Base-by-base conservation (phyloP, 2,888 invertebrate genomes). In the Gari tellinella region DNA sequence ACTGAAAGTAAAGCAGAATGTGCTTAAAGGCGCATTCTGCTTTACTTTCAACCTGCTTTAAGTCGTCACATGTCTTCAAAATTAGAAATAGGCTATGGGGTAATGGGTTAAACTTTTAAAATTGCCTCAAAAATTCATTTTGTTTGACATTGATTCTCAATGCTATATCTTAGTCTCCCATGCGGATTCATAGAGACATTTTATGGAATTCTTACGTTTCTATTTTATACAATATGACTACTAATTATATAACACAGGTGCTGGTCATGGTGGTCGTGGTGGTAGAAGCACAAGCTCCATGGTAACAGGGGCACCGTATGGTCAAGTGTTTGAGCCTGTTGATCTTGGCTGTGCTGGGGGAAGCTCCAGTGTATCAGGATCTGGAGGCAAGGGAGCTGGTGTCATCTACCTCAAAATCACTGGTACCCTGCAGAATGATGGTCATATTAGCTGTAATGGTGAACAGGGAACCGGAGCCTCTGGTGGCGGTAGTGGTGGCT, bases 401-500 rank as follows among this genome's bases (percentile, higher is more conserved):
- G 65, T 72, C 19, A 76, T 88, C 40, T 68, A 70, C 55, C 66
- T 87, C 8, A 72, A 72, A 19, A 76, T 86, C 10, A 79, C 72
- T 14, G 74, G 63, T 15, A 80, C 65, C 0, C 64, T 88, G 19
- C 83, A 84, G 49, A 83, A 85, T 63, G 86, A 88, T 69, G 88
- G 88, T 8, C 57, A 69, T 12, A 79, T 88, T 46, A 76, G 64
- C 23, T 68, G 76, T 63, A 86, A 86, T 68, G 88, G 86, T 19
- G 83, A 72, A 38, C 25, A 46, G 14, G 85, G 81, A 10, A 58
- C 62, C 1, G 51, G 43, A 4, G 80, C 72, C 5, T 72, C 67
- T 21, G 87, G 86, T 46, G 86, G 87, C 23, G 87, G 86, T 1
- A 85, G 86, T 67, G 87, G 85, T 8, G 88, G 88, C 0, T 80